Base-by-base conservation (phyloP, 1,140 invertebrate genomes). In the Ostrea edulis region DNA sequence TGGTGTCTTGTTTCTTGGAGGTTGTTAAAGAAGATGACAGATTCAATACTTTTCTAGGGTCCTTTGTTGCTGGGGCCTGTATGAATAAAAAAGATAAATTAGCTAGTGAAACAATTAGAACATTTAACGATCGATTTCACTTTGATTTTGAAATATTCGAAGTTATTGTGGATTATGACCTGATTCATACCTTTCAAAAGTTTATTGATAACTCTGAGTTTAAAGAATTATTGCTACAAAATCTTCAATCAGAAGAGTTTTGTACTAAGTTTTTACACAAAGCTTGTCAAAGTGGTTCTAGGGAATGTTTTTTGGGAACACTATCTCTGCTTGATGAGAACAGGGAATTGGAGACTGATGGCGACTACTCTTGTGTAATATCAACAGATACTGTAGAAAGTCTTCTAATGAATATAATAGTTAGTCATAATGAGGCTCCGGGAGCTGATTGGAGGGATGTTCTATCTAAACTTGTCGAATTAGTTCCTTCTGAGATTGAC, bases 101-200 rank as follows among this genome's bases (percentile, higher is more conserved):
- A 71, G 68, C 68, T 29, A 71, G 68, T 71, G 68, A 71, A 71
- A 35, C 29, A 35, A 71, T 71, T 11, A 71, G 22, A 71, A 71
- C 4, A 8, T 71, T 9, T 71, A 5, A 2, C 2, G 29, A 29
- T 11, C 29, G 12, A 4, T 14, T 29, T 14, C 35, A 12, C 1
- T 11, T 71, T 71, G 68, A 71, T 25, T 29, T 35, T 14, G 0
- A 29, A 29, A 71, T 11, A 29, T 71, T 71, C 3, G 5, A 29
- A 4, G 14, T 35, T 9, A 14, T 29, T 71, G 12, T 71, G 9
- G 11, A 29, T 9, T 14, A 14, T 29, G 68, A 71, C 68, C 68
- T 71, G 12, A 4, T 71, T 35, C 12, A 71, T 29, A 71, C 68
- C 8, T 71, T 14, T 71, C 12, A 29, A 2, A 25, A 35, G 14